These are phyloP conservation scores for Cathartes aura DNA, from an alignment of 2,113 vertebrate species.

Conservation along the genomic window DNA sequence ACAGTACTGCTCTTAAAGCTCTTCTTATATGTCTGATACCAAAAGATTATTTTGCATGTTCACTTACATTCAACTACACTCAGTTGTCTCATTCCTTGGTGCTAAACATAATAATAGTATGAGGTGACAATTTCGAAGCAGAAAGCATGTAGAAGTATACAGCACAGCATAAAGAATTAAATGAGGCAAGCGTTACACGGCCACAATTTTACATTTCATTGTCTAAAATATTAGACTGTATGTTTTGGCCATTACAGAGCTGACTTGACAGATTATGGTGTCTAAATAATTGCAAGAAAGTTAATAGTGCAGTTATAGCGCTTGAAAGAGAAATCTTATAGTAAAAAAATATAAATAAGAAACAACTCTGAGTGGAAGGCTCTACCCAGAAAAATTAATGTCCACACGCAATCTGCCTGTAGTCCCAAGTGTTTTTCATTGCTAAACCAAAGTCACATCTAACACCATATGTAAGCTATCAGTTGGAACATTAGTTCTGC, in stretches of 20 bases:
- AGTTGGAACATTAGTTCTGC: not conserved
- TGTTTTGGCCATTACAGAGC: not conserved
- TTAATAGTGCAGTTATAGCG: not conserved
- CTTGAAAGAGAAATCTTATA: not conserved
- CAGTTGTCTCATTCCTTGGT: not conserved
- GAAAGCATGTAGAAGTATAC: not conserved
- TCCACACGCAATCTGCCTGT: not conserved
- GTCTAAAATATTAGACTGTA: not conserved
- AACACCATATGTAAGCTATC: not conserved
- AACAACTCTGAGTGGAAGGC: not conserved
- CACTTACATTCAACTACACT: not conserved
- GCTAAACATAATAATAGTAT: not conserved
- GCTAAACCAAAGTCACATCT: not conserved
- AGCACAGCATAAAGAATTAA: not conserved
- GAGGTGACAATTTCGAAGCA: not conserved
- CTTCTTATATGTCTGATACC: not conserved
- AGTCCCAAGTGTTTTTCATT: not conserved
- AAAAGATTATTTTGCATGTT: not conserved
- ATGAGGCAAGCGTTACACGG: not conserved
- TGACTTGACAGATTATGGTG: not conserved
- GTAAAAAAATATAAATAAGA: not conserved
- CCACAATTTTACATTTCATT: not conserved
- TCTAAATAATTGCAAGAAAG: not conserved
- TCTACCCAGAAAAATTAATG: not conserved
- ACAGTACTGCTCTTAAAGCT: not conserved